Base-by-base conservation (phyloP, 35 echinoderm and acorn worm genomes). In the Heliocidaris tuberculata region DNA sequence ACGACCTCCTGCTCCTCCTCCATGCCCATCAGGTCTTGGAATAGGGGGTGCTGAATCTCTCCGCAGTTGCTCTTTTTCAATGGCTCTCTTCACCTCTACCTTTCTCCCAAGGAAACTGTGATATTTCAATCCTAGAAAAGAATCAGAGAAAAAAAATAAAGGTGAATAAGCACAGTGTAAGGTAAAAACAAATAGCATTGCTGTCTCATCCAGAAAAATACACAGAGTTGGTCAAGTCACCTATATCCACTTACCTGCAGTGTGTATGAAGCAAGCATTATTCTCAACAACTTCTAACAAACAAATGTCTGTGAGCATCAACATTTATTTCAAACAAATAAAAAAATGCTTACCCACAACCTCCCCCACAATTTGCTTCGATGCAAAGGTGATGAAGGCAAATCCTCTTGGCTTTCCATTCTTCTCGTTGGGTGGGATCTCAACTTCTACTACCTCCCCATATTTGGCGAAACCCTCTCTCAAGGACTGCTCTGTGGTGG, bases 361-460 rank as follows among this genome's bases (percentile, higher is more conserved):
- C 48, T 59, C 27, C 19, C 29, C 91, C 27, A 93, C 91, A 49
- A 19, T 31, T 24, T 93, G 16, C 50, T 30, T 93, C 1, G 16
- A 16, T 30, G 29, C 29, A 48, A 93, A 93, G 16, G 91, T 93
- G 29, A 93, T 12, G 27, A 93, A 93, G 30, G 48, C 91, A 59
- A 93, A 93, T 21, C 91, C 91, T 27, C 91, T 19, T 32, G 91
- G 48, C 50, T 93, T 93, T 49, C 50, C 47, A 48, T 19, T 30
- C 91, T 93, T 93, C 49, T 93, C 91, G 29, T 48, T 93, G 11
- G 48, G 91, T 32, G 91, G 91, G 29, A 93, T 93, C 16, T 50
- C 50, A 30, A 59, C 50, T 48, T 93, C 91, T 59, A 30, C 6
- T 11, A 93, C 30, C 27, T 93, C 91, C 29, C 91, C 91, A n/a